Conservation (phyloP, 2,888 invertebrate genomes). For the Galerucella pusilla region DNA sequence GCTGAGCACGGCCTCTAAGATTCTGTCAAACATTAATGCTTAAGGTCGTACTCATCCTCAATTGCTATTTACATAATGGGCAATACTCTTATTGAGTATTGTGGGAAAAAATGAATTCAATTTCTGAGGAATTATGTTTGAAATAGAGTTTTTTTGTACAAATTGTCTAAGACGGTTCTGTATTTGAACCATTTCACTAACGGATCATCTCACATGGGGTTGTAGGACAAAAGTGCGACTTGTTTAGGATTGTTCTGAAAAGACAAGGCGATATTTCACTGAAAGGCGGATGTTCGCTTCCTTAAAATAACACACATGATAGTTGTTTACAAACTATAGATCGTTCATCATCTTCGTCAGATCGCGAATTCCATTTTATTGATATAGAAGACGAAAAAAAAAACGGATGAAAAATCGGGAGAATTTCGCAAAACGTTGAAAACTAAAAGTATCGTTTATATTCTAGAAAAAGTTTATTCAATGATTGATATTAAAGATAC, state of each 20-base stretch:
- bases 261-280: conserved; percentile 65
- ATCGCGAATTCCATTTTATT: conserved; percentile 49
- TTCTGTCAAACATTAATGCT: too few relatives aligned
- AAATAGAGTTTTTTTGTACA: neutral
- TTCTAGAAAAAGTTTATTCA: neutral
- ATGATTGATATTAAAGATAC: too few relatives aligned
- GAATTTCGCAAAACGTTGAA: neutral
- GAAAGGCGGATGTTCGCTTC: conserved; percentile 65
- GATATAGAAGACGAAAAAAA: conserved; percentile 17
- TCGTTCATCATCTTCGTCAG: conserved; percentile 62
- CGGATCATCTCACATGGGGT: conserved; percentile 62
- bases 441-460: neutral
- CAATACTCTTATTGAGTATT: too few relatives aligned
- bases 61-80: too few relatives aligned
- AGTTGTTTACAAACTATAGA: conserved; percentile 58
- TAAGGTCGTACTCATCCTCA: too few relatives aligned
- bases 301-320: conserved; percentile 65
- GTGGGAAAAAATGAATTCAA: too few relatives aligned
- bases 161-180: conserved; percentile 38
- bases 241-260: conserved; percentile 62
- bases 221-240: conserved; percentile 64
- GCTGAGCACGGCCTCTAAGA: too few relatives aligned
- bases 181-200: conserved; percentile 58
- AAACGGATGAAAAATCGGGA: conserved; percentile 26
- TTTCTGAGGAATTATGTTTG: too few relatives aligned